Evolutionary conservation across 2,797 vertebrate species (phyloP).

Genomic region (Adrianichthys oophorus): DNA sequence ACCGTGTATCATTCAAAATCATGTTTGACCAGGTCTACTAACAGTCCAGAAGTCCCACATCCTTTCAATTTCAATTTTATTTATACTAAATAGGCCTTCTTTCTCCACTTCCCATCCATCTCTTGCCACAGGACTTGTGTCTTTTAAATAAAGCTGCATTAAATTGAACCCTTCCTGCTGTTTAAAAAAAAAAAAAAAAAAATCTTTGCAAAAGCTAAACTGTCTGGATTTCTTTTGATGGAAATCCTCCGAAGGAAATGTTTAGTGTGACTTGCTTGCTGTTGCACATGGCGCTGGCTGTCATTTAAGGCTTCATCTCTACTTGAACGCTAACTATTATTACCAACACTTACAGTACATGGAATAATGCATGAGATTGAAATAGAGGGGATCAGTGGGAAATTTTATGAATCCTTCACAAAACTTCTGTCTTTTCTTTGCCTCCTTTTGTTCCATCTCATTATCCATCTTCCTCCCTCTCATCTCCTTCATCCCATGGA

Average conservation of each 20-base stretch:
- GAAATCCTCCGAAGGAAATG: no score
- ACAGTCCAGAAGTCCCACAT: neutral
- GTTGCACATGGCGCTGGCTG: no score
- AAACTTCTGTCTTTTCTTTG: neutral
- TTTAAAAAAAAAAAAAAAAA: neutral
- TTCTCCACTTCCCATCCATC: neutral
- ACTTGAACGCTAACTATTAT: constrained; percentile 1
- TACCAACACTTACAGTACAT: neutral
- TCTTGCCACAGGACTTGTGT: constrained; percentile 4
- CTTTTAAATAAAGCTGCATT: neutral
- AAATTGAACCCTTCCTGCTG: constrained; percentile 2
- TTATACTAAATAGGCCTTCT: neutral
- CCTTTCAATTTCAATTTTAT: neutral
- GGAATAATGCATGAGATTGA: neutral
- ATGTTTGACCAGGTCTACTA: no score
- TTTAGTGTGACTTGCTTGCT: no score
- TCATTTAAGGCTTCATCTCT: neutral
- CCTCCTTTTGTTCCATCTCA: neutral
- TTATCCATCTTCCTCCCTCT: neutral
- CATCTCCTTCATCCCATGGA: neutral
- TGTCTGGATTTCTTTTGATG: no score
- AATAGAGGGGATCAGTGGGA: neutral
- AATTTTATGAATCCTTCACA: constrained; percentile 2
- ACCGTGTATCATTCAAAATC: no score
- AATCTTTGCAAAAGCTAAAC: no score